Base-by-base conservation (phyloP, 1,140 invertebrate genomes). In the Anadara kagoshimensis region DNA sequence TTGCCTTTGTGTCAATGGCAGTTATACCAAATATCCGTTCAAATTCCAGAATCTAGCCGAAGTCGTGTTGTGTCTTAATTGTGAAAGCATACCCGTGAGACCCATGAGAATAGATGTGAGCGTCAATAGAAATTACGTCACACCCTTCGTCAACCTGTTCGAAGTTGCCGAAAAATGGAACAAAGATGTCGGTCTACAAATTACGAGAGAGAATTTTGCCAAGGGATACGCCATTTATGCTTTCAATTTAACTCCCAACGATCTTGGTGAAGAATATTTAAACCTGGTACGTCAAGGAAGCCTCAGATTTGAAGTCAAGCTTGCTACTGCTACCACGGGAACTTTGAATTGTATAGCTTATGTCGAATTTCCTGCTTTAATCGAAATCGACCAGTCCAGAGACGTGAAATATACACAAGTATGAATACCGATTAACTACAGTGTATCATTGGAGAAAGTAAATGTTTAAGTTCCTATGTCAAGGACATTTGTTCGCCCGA, bases 161-260 rank as follows among this genome's bases (percentile, higher is more conserved):
- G 71, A 73, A 62, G 63, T 47, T 10, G 41, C 53, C 51, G 57
- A 67, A 49, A 73, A 59, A 59, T 73, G 70, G 70, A 73, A 73
- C 24, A 64, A 73, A 49, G 63, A 66, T 44, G 29, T 29, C 1
- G 64, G 49, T 14, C 47, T 66, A 36, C 36, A 22, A 12, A 53
- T 59, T 8, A 29, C 47, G 22, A 36, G 65, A 68, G 26, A 36
- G 2, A 68, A 43, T 20, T 69, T 49, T 45, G 18, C 12, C 22
- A 12, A 18, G 1, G 66, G 66, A 47, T 69, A 57, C 47, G 53
- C 66, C 26, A 56, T 69, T 29, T 69, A 69, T 44, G 65, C 53
- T 20, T 68, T 68, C 43, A 56, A 41, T 44, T 20, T 68, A 11
- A 36, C 53, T 5, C 65, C 65, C 4, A 57, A 41, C 24, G 66